A percentile compares a stretch with the other conserved stretches of the same genome.
Conservation (phyloP, 2,888 invertebrate genomes). For the Hirtodrosophila confusa region DNA sequence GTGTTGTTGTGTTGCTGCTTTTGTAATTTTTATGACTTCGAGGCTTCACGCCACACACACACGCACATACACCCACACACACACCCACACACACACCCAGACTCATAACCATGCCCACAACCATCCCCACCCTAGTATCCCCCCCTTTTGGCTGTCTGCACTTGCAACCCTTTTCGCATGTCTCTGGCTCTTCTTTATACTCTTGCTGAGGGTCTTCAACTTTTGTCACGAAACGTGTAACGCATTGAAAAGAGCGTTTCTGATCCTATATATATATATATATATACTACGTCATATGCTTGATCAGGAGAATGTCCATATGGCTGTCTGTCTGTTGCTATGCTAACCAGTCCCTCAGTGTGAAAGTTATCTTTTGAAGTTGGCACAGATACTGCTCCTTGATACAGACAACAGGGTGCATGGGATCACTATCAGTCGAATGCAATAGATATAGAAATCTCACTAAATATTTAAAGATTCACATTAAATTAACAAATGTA, state of each 20-base stretch:
- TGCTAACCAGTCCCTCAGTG: too few species aligned
- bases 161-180: slow-evolving; percentile 46
- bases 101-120: neutral
- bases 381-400: too few species aligned
- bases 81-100: neutral
- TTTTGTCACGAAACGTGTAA: slow-evolving; percentile 18
- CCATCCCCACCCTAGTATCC: neutral
- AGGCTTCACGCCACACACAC: slow-evolving; percentile 21
- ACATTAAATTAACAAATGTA: too few species aligned
- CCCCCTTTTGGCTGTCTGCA: slow-evolving; percentile 22
- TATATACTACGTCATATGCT: too few species aligned
- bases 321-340: too few species aligned
- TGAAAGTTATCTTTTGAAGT: too few species aligned
- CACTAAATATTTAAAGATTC: too few species aligned
- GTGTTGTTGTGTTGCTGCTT: slow-evolving; percentile 15
- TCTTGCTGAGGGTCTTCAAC: slow-evolving; percentile 17
- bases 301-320: too few species aligned
- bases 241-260: slow-evolving; percentile 12
- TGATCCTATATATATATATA: too few species aligned
- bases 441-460: too few species aligned
- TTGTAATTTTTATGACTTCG: slow-evolving; percentile 49
- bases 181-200: slow-evolving; percentile 7
- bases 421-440: too few species aligned
- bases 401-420: too few species aligned
- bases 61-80: slow-evolving; percentile 11